Evolutionary conservation across 2,797 vertebrate genomes (phyloP).

Genomic region (Coregonus ussuriensis): DNA sequence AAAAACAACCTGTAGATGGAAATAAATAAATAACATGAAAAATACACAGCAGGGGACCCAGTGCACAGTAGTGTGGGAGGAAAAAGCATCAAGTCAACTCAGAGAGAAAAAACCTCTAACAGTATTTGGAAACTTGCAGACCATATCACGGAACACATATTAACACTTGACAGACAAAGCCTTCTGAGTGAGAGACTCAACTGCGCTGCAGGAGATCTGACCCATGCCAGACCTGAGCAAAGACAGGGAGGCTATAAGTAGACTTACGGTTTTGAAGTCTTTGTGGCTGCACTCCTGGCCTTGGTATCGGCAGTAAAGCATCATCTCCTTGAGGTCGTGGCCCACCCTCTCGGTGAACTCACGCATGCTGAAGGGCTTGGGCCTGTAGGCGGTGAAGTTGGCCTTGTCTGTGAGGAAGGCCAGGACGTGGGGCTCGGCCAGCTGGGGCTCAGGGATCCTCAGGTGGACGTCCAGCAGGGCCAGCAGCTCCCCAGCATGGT

Average conservation of each 20-base stretch:
- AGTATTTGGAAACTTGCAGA: slow-evolving; percentile 10
- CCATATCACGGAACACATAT: slow-evolving; percentile 5
- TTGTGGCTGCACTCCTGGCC: slow-evolving; percentile 89
- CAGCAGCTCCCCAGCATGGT: slow-evolving; percentile 94
- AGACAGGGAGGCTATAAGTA: neutral
- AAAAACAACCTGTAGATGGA: slow-evolving; percentile 25
- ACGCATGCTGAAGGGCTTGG: slow-evolving; percentile 94
- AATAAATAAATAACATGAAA: slow-evolving; percentile 27
- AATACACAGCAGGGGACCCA: slow-evolving; percentile 40
- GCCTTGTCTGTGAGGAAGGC: slow-evolving; percentile 85
- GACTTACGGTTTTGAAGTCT: slow-evolving; percentile 97
- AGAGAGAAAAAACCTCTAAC: slow-evolving; percentile 10
- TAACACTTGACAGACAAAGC: slow-evolving; percentile 19
- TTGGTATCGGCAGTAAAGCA: slow-evolving; percentile 96
- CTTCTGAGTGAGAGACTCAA: slow-evolving; percentile 6
- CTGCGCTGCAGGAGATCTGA: slow-evolving; percentile 10
- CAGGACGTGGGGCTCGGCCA: slow-evolving; percentile 89
- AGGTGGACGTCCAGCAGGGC: slow-evolving; percentile 93
- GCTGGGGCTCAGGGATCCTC: slow-evolving; percentile 87
- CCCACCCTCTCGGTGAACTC: slow-evolving; percentile 95
- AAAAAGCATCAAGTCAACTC: slow-evolving; percentile 54
- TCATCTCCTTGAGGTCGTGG: slow-evolving; percentile 96
- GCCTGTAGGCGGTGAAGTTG: slow-evolving; percentile 93
- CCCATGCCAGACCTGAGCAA: slow-evolving; percentile 10
- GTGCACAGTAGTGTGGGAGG: slow-evolving; percentile 46